A percentile compares a stretch with the other conserved stretches of the same genome.
phyloP scores from a whole-genome alignment of 2,888 invertebrate species.

The Phanerotoma sp. region DNA sequence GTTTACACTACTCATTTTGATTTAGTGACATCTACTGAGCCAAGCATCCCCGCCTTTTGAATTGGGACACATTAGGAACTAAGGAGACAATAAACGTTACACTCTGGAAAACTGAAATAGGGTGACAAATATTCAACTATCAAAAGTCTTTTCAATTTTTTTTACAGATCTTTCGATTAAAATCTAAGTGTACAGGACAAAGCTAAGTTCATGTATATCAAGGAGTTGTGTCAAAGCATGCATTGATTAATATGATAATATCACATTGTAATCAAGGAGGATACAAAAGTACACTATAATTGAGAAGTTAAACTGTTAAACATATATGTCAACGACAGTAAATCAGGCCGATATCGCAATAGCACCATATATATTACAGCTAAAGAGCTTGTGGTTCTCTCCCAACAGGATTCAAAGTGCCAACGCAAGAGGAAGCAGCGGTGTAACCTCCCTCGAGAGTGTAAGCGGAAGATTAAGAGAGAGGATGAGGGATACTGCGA shows the following conservation, averaged over 20 bases:
- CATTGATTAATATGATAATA: too few relatives aligned
- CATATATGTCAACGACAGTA: slow-evolving; percentile 16
- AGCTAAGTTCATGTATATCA: too few relatives aligned
- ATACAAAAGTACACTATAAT: slow-evolving; percentile 5
- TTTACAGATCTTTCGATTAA: too few relatives aligned
- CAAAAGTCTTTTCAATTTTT: too few relatives aligned
- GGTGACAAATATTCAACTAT: slow-evolving; percentile 18
- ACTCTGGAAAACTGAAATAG: slow-evolving; percentile 16
- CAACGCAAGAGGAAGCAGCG: slow-evolving; percentile 22
- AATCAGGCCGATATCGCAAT: slow-evolving; percentile 18
- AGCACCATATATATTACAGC: slow-evolving; percentile 15
- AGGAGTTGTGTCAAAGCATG: too few relatives aligned
- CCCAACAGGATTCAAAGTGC: slow-evolving; percentile 22
- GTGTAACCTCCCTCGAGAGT: slow-evolving; percentile 21
- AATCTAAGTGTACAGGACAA: too few relatives aligned
- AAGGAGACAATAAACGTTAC: slow-evolving; percentile 14
- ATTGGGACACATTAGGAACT: slow-evolving; percentile 8
- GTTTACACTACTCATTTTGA: slow-evolving; percentile 33
- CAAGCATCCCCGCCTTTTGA: slow-evolving; percentile 2
- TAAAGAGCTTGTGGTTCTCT: slow-evolving; percentile 17
- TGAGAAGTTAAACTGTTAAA: slow-evolving; percentile 12
- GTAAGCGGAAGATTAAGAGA: slow-evolving; percentile 4
- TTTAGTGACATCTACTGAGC: slow-evolving; percentile 35
- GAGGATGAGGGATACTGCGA: slow-evolving; percentile 1
- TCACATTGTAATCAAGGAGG: neutral